Percentiles rank a stretch among this genome's conserved stretches.
phyloP scores from a whole-genome alignment of 2,888 invertebrate species.

The Eupithecia dodoneata region DNA sequence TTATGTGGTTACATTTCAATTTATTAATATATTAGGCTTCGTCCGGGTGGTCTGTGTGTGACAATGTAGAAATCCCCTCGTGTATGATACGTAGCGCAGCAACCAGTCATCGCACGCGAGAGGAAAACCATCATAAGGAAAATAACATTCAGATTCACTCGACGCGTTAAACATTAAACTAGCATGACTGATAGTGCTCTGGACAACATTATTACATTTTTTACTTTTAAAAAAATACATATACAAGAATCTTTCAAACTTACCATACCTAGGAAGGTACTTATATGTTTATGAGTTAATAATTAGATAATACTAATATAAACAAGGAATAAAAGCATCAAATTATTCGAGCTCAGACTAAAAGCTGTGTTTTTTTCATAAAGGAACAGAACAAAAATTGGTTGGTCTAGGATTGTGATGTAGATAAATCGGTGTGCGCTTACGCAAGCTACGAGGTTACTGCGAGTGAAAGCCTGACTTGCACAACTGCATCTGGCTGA shows the following conservation, averaged over 20 bases:
- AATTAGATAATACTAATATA: too few relatives aligned
- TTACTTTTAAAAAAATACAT: not conserved
- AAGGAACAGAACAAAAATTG: not conserved
- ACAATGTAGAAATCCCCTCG: too few relatives aligned
- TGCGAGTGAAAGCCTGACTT: constrained; percentile 20
- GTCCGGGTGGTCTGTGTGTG: too few relatives aligned
- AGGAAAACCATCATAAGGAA: not conserved
- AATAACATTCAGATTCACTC: not conserved
- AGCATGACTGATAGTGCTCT: not conserved
- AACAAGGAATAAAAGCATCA: not conserved
- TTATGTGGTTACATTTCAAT: not conserved
- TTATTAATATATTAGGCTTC: too few relatives aligned
- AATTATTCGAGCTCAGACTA: not conserved
- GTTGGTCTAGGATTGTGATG: not conserved
- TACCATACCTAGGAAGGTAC: too few relatives aligned
- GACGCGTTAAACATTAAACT: not conserved
- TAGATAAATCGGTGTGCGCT: not conserved
- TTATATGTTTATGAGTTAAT: too few relatives aligned
- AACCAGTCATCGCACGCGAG: not conserved
- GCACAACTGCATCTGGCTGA: constrained; percentile 18
- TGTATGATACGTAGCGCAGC: not conserved
- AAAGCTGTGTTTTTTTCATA: not conserved
- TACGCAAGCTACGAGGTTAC: constrained; percentile 22
- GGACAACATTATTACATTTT: not conserved
- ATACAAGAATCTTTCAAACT: too few relatives aligned